Evolutionary conservation across 1,140 invertebrate genomes (phyloP).

Genomic region (Platorchestia sp.): DNA sequence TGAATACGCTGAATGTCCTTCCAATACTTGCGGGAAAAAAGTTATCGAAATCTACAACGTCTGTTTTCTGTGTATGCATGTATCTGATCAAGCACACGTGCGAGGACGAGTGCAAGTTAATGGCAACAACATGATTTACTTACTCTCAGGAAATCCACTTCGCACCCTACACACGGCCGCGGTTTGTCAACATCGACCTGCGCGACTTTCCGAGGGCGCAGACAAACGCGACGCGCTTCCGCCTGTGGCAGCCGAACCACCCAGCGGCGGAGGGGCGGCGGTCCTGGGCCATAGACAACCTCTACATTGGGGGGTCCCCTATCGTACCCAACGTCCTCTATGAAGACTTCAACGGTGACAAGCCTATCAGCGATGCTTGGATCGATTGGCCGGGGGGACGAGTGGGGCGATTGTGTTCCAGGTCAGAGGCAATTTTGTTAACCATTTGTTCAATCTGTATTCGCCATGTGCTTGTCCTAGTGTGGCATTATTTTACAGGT

Average conservation of each 20-base stretch:
- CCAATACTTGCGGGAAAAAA: too few relatives aligned
- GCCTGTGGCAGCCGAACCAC: conserved; percentile 73
- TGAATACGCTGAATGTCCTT: too few relatives aligned
- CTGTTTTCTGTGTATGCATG: too few relatives aligned
- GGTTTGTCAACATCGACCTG: conserved; percentile 68
- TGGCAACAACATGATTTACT: too few relatives aligned
- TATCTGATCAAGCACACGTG: too few relatives aligned
- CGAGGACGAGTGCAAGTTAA: too few relatives aligned
- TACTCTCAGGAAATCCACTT: conserved; percentile 71
- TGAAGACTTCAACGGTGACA: conserved; percentile 70
- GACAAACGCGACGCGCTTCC: conserved; percentile 72
- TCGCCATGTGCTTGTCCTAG: too few relatives aligned
- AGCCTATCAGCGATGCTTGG: conserved; percentile 70
- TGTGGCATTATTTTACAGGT: too few relatives aligned
- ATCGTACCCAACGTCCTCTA: conserved; percentile 71
- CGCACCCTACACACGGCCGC: conserved; percentile 68
- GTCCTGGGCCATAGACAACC: conserved; percentile 73
- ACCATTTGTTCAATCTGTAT: too few relatives aligned
- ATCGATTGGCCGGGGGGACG: conserved; percentile 72
- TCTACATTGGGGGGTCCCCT: conserved; percentile 71
- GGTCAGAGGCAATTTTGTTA: conserved; percentile 61
- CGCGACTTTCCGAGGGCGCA: conserved; percentile 61
- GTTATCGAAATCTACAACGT: too few relatives aligned
- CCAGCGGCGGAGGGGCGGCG: conserved; percentile 69
- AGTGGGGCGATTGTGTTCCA: conserved; percentile 70